phyloP scores from a whole-genome alignment of 1,140 invertebrate genomes.

The Eciton burchellii region DNA sequence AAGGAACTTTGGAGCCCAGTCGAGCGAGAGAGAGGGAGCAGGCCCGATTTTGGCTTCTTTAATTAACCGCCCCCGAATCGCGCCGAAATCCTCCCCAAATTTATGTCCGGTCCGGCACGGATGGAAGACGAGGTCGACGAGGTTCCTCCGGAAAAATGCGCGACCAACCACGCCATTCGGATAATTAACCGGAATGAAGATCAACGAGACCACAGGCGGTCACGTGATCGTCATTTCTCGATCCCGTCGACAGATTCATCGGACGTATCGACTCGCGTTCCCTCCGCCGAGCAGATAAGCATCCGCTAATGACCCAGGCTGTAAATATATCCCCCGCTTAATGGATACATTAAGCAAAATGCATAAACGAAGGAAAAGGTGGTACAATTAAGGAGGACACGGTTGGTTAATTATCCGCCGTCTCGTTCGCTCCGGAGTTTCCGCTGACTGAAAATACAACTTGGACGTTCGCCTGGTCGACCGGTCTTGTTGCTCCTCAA shows the following conservation, averaged over 20 bases:
- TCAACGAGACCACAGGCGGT: neutral
- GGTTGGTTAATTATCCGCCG: constrained; percentile 40
- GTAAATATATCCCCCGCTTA: neutral
- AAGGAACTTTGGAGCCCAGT: constrained; percentile 40
- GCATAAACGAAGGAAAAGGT: neutral
- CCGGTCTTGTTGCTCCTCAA: neutral
- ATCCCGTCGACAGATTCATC: constrained; percentile 22
- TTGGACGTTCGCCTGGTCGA: neutral
- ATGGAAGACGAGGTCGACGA: no score
- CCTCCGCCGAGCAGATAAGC: constrained; percentile 22
- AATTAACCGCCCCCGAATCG: constrained; percentile 47
- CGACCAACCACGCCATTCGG: neutral
- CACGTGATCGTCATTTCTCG: constrained; percentile 27
- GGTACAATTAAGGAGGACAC: constrained; percentile 31
- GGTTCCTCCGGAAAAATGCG: neutral
- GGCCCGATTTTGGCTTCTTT: constrained; percentile 59
- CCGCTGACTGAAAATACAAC: constrained; percentile 1
- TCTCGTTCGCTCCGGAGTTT: constrained; percentile 32
- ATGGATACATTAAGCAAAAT: constrained; percentile 52
- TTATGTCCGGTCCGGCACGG: no score
- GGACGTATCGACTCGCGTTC: constrained; percentile 20
- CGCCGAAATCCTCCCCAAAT: constrained; percentile 41
- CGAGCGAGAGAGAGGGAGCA: neutral
- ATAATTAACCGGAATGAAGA: neutral
- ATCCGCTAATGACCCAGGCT: constrained; percentile 13